Evolutionary conservation across 64 coral and sea anemone species (phyloP).

Genomic region (Pocillopora damicornis): DNA sequence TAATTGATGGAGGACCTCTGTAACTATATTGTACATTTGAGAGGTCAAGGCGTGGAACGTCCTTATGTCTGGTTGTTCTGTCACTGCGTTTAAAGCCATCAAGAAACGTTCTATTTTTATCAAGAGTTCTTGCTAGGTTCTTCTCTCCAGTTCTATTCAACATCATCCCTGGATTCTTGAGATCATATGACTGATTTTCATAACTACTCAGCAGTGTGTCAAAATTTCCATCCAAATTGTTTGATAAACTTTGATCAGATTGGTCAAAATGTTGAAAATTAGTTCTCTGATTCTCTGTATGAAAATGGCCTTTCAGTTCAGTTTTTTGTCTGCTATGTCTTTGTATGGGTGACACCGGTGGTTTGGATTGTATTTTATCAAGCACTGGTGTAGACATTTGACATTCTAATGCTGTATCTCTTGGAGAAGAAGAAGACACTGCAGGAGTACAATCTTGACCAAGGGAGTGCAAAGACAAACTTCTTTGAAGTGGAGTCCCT

Average conservation of each 20-base stretch:
- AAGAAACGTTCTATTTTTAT: background rate
- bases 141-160: background rate
- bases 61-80: background rate
- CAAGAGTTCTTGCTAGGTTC: background rate
- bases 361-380: too few relatives aligned
- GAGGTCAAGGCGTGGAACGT: slow-evolving; percentile 3
- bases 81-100: background rate
- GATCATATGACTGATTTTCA: background rate
- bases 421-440: slow-evolving; percentile 3
- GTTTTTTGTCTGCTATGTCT: background rate
- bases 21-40: slow-evolving; percentile 14
- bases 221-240: slow-evolving; percentile 8
- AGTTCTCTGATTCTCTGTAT: background rate
- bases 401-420: background rate
- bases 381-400: background rate
- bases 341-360: slow-evolving; percentile 19
- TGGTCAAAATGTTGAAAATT: background rate
- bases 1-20: slow-evolving; percentile 26
- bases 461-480: slow-evolving; percentile 12
- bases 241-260: background rate
- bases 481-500: slow-evolving; percentile 8
- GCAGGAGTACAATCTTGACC: background rate
- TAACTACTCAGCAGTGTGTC: background rate
- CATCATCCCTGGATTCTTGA: background rate
- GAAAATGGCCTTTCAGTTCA: background rate